phyloP scores from a whole-genome alignment of 2,888 invertebrate species.

The Monochamus alternatus region DNA sequence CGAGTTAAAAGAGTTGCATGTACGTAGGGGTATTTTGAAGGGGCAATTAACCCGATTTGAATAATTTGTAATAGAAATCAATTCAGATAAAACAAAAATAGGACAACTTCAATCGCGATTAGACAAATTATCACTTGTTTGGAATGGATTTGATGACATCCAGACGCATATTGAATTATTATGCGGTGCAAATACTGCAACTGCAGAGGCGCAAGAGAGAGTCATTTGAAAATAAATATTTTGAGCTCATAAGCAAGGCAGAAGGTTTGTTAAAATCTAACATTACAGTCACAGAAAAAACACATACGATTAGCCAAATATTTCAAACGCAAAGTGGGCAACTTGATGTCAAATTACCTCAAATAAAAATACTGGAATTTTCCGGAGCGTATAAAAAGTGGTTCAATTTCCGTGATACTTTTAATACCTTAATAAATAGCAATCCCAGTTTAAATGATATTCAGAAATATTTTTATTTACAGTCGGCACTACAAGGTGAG shows the following conservation, averaged over 20 bases:
- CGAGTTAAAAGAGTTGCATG: slow-evolving; percentile 1
- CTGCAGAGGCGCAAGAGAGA: slow-evolving; percentile 9
- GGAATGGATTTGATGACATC: slow-evolving; percentile 6
- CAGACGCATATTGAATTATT: slow-evolving; percentile 12
- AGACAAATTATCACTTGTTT: slow-evolving; percentile 4
- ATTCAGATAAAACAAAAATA: slow-evolving; percentile 16
- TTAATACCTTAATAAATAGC: slow-evolving; percentile 21
- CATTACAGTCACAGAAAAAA: too few relatives aligned
- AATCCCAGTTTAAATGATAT: not conserved
- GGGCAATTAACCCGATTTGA: slow-evolving; percentile 24
- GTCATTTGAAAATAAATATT: slow-evolving; percentile 28
- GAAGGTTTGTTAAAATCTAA: not conserved
- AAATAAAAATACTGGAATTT: slow-evolving; percentile 29
- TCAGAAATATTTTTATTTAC: too few relatives aligned
- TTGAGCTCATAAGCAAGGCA: slow-evolving; percentile 13
- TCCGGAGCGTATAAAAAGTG: slow-evolving; percentile 30
- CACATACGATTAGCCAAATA: not conserved
- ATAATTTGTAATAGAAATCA: slow-evolving; percentile 4
- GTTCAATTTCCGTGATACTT: slow-evolving; percentile 29
- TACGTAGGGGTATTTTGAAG: slow-evolving; percentile 13
- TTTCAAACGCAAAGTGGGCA: not conserved
- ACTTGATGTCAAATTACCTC: slow-evolving; percentile 28
- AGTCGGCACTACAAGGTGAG: too few relatives aligned
- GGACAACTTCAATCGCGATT: slow-evolving; percentile 9
- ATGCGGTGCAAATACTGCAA: slow-evolving; percentile 8